phyloP scores from a whole-genome alignment of 2,888 invertebrate species.

The Cephus pulcher region DNA sequence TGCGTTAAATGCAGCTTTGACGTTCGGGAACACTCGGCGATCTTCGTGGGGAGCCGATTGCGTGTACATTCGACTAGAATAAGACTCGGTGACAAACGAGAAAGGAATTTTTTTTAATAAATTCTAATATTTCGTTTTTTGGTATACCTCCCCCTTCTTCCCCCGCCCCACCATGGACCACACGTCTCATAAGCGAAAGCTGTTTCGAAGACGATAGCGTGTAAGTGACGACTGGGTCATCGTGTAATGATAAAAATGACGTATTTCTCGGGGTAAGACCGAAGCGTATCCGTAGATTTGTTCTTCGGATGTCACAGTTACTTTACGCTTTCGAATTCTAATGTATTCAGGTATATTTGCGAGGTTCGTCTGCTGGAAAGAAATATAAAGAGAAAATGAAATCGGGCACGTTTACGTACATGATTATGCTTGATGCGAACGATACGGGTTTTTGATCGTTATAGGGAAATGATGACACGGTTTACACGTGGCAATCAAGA shows the following conservation, averaged over 20 bases:
- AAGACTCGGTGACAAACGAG: neutral
- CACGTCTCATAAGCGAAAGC: neutral
- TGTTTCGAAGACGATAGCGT: neutral
- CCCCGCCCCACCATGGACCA: too few relatives aligned
- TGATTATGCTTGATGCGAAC: too few relatives aligned
- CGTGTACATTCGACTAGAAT: neutral
- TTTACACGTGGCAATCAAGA: too few relatives aligned
- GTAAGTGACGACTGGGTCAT: neutral
- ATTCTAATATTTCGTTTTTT: neutral
- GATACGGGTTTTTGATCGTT: too few relatives aligned
- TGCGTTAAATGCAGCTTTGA: neutral
- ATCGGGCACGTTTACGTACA: too few relatives aligned
- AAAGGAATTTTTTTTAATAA: neutral
- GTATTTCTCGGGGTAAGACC: neutral
- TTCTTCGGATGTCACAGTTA: neutral
- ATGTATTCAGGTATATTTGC: neutral
- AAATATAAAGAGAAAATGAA: too few relatives aligned
- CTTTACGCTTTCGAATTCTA: neutral
- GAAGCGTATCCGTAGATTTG: neutral
- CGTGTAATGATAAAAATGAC: neutral
- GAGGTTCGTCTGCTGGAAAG: neutral
- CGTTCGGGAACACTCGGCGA: neutral
- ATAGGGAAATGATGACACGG: too few relatives aligned
- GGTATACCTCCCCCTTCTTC: neutral
- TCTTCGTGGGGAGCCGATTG: neutral